Percentiles rank a stretch among this genome's conserved stretches.
Conservation (phyloP, 2,888 invertebrate species). For the Odontocolon sp. region DNA sequence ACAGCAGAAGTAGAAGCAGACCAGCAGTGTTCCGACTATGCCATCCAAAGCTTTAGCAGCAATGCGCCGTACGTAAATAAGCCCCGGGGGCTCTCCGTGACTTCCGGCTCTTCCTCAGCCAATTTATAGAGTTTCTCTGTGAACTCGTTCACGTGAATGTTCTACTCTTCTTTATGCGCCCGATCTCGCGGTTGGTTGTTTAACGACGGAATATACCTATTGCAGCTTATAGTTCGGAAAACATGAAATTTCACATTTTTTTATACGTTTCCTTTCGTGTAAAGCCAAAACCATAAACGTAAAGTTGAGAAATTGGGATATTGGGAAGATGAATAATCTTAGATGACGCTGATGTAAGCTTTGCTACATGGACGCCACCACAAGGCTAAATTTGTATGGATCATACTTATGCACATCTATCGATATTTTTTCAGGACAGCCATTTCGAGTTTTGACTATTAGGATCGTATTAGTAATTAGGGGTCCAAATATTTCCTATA, state of each 20-base stretch:
- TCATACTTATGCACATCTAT: no score
- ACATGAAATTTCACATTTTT: slow-evolving; percentile 31
- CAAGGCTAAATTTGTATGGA: no score
- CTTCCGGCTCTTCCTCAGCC: slow-evolving; percentile 26
- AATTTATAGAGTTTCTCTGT: slow-evolving; percentile 38
- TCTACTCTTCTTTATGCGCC: slow-evolving; percentile 11
- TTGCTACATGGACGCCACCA: no score
- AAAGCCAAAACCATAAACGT: background rate
- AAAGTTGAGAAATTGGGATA: background rate
- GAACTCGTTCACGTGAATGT: slow-evolving; percentile 26
- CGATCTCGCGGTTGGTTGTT: background rate
- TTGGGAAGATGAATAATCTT: background rate
- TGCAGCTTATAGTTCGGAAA: background rate
- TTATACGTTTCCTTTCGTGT: background rate
- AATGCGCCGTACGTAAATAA: slow-evolving; percentile 67
- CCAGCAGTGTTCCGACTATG: slow-evolving; percentile 59
- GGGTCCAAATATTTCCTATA: no score
- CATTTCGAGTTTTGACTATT: no score
- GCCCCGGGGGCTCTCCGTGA: slow-evolving; percentile 48
- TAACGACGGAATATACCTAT: background rate
- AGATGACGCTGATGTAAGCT: no score
- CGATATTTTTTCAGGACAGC: no score
- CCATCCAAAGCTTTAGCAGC: slow-evolving; percentile 48
- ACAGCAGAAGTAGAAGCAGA: slow-evolving; percentile 60
- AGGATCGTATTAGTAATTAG: no score